Evolutionary conservation across 2,113 vertebrate species (phyloP).

Genomic region (Dermatemys mawii): DNA sequence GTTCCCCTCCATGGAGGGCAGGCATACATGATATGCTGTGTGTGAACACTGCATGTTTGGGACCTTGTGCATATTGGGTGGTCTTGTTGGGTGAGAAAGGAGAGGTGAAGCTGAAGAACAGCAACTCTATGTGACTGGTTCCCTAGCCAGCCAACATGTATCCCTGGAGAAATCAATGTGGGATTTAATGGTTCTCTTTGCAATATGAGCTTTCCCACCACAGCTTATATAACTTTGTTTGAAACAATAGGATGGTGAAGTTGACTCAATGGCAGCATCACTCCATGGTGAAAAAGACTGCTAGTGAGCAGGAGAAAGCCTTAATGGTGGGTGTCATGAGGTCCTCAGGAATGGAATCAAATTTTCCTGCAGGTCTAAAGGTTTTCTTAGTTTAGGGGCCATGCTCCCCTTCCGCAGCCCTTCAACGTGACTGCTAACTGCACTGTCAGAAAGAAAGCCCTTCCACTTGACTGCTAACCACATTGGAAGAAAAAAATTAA

Average conservation of each 20-base stretch:
- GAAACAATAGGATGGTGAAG: not conserved
- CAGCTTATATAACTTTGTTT: not conserved
- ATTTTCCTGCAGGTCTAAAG: not conserved
- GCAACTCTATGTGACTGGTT: not conserved
- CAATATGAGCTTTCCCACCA: not conserved
- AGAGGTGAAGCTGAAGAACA: not conserved
- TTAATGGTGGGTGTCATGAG: not conserved
- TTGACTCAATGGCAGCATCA: not conserved
- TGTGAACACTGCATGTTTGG: not conserved
- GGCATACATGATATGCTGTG: not conserved
- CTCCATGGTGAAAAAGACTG: not conserved
- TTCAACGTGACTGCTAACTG: not conserved
- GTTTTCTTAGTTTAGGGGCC: not conserved
- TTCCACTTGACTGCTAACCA: not conserved
- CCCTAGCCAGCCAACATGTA: not conserved
- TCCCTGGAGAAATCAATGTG: not conserved
- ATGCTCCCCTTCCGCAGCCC: not conserved
- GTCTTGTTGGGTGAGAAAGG: not conserved
- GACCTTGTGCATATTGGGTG: not conserved
- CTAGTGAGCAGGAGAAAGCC: not conserved
- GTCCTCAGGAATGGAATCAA: not conserved
- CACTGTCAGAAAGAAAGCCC: not conserved
- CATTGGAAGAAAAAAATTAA: not conserved
- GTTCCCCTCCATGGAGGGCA: not conserved
- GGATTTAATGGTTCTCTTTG: not conserved